Base-by-base conservation (phyloP, 2,888 invertebrate genomes). In the Pseudococcus longispinus region DNA sequence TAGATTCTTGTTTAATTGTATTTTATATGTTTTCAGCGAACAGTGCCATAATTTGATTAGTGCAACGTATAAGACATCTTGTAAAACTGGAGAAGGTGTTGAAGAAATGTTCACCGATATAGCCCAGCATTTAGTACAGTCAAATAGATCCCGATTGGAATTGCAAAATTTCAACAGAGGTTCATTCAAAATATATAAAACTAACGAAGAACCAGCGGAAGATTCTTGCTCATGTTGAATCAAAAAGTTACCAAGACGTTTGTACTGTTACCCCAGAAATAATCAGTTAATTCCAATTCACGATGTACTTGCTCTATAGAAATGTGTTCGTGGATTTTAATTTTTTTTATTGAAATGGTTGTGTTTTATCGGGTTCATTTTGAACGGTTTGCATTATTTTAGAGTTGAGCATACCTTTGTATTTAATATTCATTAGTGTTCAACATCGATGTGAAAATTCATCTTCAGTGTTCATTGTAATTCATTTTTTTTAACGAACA, bases 81-180 rank as follows among this genome's bases (percentile, higher is more conserved):
- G 97, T 91, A 96, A 95, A 91, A 95, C 94, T 84, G 96, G 96
- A 2, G 94, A 94, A 90, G 97, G 97, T 8, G 92, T 98, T 29
- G 95, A 96, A 88, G 92, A 97, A 90, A 98, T 98, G 97, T 98
- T 98, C 90, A 92, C 93, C 74, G 96, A 97, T 89, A 97, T 98
- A 90, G 96, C 97, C 13, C 92, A 93, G 87, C 96, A 96, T 89
- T 91, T 97, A 88, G 94, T 95, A 0, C 94, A 95, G 89, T 93
- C 95, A 32, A 96, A 96, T 90, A 92, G 96, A 89, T 96, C 96
- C n/a, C 93, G 95, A 89, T 93, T 96, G 91, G 96, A 96, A 89
- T 91, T 96, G 84, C 95, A 96, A 90, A 94, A 94, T 11, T 92
- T 96, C 90, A 95, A 96, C 23, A 87, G 88, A 82, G 95, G 96